phyloP scores from a whole-genome alignment of 2,888 invertebrate genomes.

The Subacronicta megacephala region DNA sequence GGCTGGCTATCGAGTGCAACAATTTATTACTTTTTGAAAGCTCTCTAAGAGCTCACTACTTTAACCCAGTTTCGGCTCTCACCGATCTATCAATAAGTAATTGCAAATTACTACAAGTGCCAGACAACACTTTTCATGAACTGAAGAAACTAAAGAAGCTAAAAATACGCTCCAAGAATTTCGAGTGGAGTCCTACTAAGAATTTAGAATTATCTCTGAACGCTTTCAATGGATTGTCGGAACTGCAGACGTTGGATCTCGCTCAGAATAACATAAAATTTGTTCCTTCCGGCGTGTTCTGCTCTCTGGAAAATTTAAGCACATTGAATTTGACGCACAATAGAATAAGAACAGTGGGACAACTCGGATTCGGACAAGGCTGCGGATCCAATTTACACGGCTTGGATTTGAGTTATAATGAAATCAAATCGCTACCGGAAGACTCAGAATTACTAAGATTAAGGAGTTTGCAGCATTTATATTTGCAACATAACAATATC shows the following conservation, averaged over 20 bases:
- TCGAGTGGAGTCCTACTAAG: conserved; percentile 93
- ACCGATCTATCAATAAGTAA: conserved; percentile 93
- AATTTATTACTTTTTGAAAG: conserved; percentile 94
- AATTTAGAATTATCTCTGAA: conserved; percentile 93
- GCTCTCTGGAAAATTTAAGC: conserved; percentile 94
- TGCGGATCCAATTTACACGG: conserved; percentile 93
- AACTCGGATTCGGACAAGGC: conserved; percentile 92
- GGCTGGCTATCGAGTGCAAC: conserved; percentile 93
- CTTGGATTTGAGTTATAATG: conserved; percentile 95
- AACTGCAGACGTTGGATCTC: conserved; percentile 94
- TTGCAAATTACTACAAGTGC: conserved; percentile 94
- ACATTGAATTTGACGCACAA: conserved; percentile 96
- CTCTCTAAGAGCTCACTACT: conserved; percentile 92
- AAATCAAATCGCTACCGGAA: conserved; percentile 92
- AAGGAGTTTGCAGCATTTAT: conserved; percentile 94
- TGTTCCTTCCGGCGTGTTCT: conserved; percentile 94
- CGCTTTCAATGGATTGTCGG: conserved; percentile 93
- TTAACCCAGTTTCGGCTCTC: conserved; percentile 92
- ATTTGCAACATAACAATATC: conserved; percentile 95
- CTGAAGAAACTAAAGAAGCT: conserved; percentile 94
- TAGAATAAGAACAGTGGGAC: conserved; percentile 93
- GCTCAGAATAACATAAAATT: conserved; percentile 95
- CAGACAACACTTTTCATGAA: conserved; percentile 94
- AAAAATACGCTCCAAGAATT: conserved; percentile 94
- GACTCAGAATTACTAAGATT: conserved; percentile 93